These are phyloP conservation scores for Palloptera scutellata DNA, from an alignment of 2,888 invertebrate genomes.

Conservation along the genomic window DNA sequence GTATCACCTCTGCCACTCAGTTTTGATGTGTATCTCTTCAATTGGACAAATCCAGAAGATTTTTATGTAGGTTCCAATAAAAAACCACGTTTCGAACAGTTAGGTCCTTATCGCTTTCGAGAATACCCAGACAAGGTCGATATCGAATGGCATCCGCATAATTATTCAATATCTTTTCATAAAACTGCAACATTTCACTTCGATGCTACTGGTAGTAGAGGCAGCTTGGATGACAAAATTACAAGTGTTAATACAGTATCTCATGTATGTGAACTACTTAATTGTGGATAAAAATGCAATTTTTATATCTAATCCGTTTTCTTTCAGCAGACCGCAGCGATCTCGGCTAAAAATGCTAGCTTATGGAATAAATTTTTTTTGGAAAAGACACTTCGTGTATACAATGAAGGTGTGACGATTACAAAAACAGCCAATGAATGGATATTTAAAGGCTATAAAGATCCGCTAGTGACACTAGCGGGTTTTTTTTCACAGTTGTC, in stretches of 20 bases:
- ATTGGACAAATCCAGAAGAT: constrained; percentile 81
- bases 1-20: constrained; percentile 71
- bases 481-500: constrained; percentile 67
- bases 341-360: constrained; percentile 66
- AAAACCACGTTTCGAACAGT: constrained; percentile 68
- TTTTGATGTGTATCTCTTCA: constrained; percentile 76
- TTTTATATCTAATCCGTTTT: constrained; percentile 22
- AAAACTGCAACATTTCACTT: constrained; percentile 77
- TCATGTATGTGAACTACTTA: constrained; percentile 72
- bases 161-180: constrained; percentile 77
- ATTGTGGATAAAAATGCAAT: constrained; percentile 7
- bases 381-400: constrained; percentile 66
- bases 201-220: constrained; percentile 72
- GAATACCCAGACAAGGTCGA: constrained; percentile 77
- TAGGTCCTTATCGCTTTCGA: constrained; percentile 73
- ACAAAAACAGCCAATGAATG: constrained; percentile 74
- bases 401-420: constrained; percentile 67
- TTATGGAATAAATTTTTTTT: constrained; percentile 68
- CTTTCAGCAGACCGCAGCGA: constrained; percentile 61
- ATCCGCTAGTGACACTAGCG: constrained; percentile 74
- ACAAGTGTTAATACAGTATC: constrained; percentile 80
- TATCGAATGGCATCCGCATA: constrained; percentile 74
- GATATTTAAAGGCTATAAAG: constrained; percentile 81
- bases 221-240: constrained; percentile 73
- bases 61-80: constrained; percentile 67